Percentiles rank a stretch among this genome's conserved stretches.
Evolutionary conservation across 2,113 vertebrate species (phyloP).

Genomic region (Epinephelus moara): DNA sequence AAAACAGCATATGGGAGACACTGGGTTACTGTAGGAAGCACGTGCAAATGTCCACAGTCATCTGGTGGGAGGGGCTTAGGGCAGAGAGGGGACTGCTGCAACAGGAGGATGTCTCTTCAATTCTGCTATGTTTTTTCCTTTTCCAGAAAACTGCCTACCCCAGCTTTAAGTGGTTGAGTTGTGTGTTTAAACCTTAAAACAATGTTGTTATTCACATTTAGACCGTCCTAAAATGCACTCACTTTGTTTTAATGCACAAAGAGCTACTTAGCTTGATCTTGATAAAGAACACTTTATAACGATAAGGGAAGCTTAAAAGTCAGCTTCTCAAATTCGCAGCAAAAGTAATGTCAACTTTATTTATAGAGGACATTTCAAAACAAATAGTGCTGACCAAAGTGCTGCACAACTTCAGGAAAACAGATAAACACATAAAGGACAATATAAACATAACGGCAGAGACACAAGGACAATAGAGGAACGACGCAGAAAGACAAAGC

Average conservation of each 20-base stretch:
- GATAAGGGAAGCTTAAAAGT: neutral
- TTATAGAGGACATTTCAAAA: constrained; percentile 4
- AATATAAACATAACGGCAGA: neutral
- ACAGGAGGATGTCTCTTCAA: too few species aligned
- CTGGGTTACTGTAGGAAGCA: too few species aligned
- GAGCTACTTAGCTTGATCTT: neutral
- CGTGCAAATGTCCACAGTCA: too few species aligned
- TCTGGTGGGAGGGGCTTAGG: too few species aligned
- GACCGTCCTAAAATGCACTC: neutral
- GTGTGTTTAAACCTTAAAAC: neutral
- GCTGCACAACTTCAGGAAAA: neutral
- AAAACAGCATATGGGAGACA: too few species aligned
- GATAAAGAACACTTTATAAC: neutral
- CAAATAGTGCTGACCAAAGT: constrained; percentile 16
- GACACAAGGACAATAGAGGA: constrained; percentile 28
- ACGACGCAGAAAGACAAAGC: constrained; percentile 29
- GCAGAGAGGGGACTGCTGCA: too few species aligned
- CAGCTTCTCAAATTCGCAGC: neutral
- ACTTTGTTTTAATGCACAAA: neutral
- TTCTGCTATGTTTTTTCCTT: too few species aligned
- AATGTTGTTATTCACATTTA: constrained; percentile 13
- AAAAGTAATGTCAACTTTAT: constrained; percentile 15
- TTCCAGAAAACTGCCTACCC: too few species aligned
- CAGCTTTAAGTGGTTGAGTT: neutral
- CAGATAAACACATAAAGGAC: constrained; percentile 6